Percentiles rank a stretch among this genome's conserved stretches.
phyloP scores from a whole-genome alignment of 2,797 vertebrate genomes.

The Sebastes matsubarae region DNA sequence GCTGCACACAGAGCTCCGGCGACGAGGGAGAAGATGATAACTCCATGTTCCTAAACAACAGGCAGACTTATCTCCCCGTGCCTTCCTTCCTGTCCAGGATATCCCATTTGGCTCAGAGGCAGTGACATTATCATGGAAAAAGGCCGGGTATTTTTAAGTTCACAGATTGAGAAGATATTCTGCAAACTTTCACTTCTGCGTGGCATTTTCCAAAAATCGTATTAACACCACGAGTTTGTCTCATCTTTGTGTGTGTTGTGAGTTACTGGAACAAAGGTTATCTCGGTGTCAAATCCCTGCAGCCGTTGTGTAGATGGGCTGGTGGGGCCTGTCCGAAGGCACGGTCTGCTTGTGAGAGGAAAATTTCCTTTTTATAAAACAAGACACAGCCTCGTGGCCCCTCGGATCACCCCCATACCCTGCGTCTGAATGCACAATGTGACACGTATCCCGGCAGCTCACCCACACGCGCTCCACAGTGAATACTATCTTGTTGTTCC shows the following conservation, averaged over 20 bases:
- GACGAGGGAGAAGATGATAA: slow-evolving; percentile 39
- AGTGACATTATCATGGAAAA: slow-evolving; percentile 17
- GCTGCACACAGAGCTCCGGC: slow-evolving; percentile 9
- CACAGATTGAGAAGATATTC: slow-evolving; percentile 27
- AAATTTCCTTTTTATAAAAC: slow-evolving; percentile 67
- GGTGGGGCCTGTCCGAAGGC: slow-evolving; percentile 29
- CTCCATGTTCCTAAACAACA: slow-evolving; percentile 71
- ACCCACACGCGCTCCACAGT: slow-evolving; percentile 9
- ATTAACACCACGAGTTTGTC: slow-evolving; percentile 14
- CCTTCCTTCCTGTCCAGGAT: slow-evolving; percentile 67
- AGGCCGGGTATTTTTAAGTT: slow-evolving; percentile 6
- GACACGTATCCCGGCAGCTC: slow-evolving; percentile 22
- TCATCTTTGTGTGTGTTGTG: background rate
- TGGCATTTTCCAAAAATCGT: slow-evolving; percentile 16
- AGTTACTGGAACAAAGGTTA: slow-evolving; percentile 37
- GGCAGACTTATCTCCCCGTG: slow-evolving; percentile 59
- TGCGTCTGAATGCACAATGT: slow-evolving; percentile 42
- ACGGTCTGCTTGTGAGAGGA: slow-evolving; percentile 35
- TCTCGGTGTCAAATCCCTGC: slow-evolving; percentile 36
- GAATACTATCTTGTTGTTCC: slow-evolving; percentile 46
- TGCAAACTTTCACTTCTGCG: slow-evolving; percentile 1
- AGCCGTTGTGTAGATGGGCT: slow-evolving; percentile 20
- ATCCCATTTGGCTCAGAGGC: slow-evolving; percentile 48
- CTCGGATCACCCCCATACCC: slow-evolving; percentile 31
- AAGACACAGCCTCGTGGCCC: slow-evolving; percentile 44